Evolutionary conservation across 2,797 vertebrate genomes (phyloP), one percentile per base, ranked within the genome.

Genomic region (Discoglossus pictus): DNA sequence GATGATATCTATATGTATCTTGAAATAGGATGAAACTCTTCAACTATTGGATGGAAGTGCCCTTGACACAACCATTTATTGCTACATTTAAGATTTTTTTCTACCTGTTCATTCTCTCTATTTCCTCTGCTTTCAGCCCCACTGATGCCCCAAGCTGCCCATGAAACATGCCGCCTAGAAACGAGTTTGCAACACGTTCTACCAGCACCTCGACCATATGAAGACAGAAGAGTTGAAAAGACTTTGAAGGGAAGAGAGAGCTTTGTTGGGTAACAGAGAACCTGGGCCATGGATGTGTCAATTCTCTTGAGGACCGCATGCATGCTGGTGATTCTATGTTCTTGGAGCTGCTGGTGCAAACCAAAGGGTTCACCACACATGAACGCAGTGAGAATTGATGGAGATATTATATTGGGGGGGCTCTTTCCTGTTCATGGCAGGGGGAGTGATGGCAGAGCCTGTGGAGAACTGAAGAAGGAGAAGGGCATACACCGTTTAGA

Each of bases 381-480:
- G 87, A 97, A 97, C 79, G 97, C 96, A 69, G 94, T 98, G 82
- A 93, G 94, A 69, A 93, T 98, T 0, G 96, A 98, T 31, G 96
- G 96, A 24, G 96, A 98, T 81, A 93, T 98, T 81, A 94, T 94
- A 0, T 86, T 98, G 48, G 96, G 96, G 1, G 96, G 96, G 61
- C 91, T 98, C 76, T 98, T 98, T 74, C 96, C 96, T 0, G 95
- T 97, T 60, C 95, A 98, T 0, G 91, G 93, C 2, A 87, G 95
- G 25, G 94, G 96, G 1, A 80, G 89, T 0, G 93, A 96, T 36
- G 96, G 95, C 67, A 95, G 93, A 74, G 92, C 94, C 76, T 98
- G 96, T 0, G 96, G 96, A 1, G 95, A 98, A 78, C 88, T 98
- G 61, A 98, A 98, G 84, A 98, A 98, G 80, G 96, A 98, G 66